Conservation (phyloP, 2,888 invertebrate species). For the Herminia tarsipennalis region DNA sequence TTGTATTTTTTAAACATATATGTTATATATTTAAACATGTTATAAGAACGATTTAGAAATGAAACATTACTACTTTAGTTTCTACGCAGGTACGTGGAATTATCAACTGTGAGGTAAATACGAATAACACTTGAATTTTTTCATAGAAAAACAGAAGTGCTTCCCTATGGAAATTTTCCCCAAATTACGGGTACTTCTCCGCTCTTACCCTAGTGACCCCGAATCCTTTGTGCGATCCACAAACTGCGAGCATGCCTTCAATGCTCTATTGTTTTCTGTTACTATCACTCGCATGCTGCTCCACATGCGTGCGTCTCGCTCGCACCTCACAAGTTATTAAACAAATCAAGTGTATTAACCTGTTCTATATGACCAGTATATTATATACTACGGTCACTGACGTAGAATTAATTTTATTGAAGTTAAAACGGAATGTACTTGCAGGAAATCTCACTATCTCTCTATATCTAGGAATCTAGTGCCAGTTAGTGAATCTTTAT, state of each 20-base stretch:
- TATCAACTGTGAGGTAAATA: too few relatives aligned
- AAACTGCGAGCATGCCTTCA: constrained; percentile 68
- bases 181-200: constrained; percentile 50
- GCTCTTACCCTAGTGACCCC: constrained; percentile 53
- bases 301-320: constrained; percentile 40
- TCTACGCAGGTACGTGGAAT: too few relatives aligned
- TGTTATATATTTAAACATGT: neutral
- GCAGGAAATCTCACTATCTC: neutral
- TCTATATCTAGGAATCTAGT: too few relatives aligned
- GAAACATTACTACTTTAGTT: too few relatives aligned
- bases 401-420: constrained; percentile 1
- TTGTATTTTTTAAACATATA: too few relatives aligned
- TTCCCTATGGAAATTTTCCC: constrained; percentile 34
- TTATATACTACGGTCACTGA: neutral
- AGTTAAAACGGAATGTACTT: neutral
- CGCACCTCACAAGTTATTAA: constrained; percentile 50
- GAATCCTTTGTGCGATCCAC: constrained; percentile 72
- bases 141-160: neutral
- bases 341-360: constrained; percentile 46
- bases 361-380: constrained; percentile 12
- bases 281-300: constrained; percentile 37
- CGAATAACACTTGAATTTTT: too few relatives aligned
- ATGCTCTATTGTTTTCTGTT: constrained; percentile 59
- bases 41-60: too few relatives aligned
- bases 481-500: too few relatives aligned